Conservation (phyloP, 2,888 invertebrate genomes). For the Brenthis ino region DNA sequence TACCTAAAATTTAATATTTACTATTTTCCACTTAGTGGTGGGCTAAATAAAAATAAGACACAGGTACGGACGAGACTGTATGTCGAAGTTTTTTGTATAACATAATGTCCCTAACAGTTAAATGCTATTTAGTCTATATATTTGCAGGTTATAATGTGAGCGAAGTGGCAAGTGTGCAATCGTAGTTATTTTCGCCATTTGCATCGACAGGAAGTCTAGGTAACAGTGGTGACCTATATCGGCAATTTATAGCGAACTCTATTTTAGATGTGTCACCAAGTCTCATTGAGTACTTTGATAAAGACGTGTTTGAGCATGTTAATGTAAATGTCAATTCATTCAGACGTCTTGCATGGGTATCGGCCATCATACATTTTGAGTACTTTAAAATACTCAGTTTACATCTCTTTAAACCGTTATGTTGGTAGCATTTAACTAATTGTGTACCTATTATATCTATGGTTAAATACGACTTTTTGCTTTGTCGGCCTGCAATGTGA, state of each 20-base stretch:
- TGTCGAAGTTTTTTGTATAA: background rate
- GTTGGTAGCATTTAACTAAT: too few species aligned
- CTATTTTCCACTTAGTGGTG: too few species aligned
- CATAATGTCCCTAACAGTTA: background rate
- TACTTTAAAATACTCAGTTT: too few species aligned
- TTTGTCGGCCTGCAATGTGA: too few species aligned
- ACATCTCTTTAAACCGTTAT: too few species aligned
- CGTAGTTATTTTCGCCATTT: slow-evolving; percentile 39
- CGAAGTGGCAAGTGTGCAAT: slow-evolving; percentile 31
- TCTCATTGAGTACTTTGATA: slow-evolving; percentile 11
- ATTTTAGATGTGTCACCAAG: slow-evolving; percentile 27
- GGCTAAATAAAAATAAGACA: too few species aligned
- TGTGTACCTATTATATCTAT: too few species aligned
- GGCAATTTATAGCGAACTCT: slow-evolving; percentile 34
- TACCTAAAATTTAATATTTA: too few species aligned
- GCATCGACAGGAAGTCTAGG: slow-evolving; percentile 34
- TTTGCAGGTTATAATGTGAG: slow-evolving; percentile 12
- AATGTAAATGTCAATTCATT: background rate
- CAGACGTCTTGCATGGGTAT: too few species aligned
- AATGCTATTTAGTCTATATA: background rate
- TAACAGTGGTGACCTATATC: slow-evolving; percentile 38
- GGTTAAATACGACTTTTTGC: too few species aligned
- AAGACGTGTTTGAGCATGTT: background rate
- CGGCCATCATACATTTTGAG: too few species aligned
- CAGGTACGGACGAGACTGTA: background rate